Percentiles rank a stretch among this genome's conserved stretches.
Evolutionary conservation across 2,888 invertebrate species (phyloP).

Genomic region (Chouioia cunea): DNA sequence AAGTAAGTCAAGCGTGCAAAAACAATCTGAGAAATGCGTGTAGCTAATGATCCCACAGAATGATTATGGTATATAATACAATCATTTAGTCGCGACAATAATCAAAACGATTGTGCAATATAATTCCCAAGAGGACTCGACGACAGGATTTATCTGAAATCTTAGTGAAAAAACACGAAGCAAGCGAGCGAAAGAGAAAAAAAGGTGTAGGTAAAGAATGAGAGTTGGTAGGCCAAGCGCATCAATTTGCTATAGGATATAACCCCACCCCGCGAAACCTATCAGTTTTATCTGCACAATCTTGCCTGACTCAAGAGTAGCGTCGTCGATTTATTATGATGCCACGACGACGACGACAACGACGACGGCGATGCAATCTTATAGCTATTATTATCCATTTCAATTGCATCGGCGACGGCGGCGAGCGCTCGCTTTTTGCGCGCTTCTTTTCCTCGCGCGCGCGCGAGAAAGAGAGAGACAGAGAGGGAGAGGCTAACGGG

Average conservation of each 20-base stretch:
- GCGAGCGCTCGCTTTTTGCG: not conserved
- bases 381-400: constrained; percentile 38
- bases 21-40: no score
- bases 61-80: constrained; percentile 22
- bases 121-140: constrained; percentile 19
- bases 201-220: constrained; percentile 18
- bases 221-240: constrained; percentile 27
- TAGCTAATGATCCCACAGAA: not conserved
- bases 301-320: constrained; percentile 43
- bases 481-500: constrained; percentile 31
- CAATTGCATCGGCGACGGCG: constrained; percentile 19
- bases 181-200: not conserved
- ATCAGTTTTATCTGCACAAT: constrained; percentile 36
- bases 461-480: not conserved
- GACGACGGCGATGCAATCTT: constrained; percentile 39
- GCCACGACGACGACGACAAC: constrained; percentile 40
- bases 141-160: constrained; percentile 26
- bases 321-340: constrained; percentile 37
- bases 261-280: constrained; percentile 26
- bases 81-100: constrained; percentile 31
- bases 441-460: not conserved
- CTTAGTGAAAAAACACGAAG: not conserved
- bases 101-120: constrained; percentile 34
- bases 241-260: constrained; percentile 48
- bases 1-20: no score